Conservation (phyloP, 92 coral and sea anemone species). For the Phenganax subtilis region DNA sequence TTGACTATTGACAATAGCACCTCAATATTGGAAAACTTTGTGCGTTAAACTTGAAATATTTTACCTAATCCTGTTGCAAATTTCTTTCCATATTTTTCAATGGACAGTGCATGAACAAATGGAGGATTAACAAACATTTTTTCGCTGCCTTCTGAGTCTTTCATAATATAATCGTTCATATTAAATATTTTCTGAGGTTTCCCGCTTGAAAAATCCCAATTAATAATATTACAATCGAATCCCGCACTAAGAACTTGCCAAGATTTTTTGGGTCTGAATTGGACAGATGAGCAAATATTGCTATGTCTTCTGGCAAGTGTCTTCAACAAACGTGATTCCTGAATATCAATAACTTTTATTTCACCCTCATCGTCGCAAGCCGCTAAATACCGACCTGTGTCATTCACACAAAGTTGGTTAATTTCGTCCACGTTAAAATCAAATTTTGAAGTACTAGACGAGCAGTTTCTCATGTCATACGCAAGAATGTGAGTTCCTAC, state of each 20-base stretch:
- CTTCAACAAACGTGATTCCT: conserved; percentile 61
- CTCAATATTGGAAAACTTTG: not conserved
- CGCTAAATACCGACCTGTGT: conserved; percentile 65
- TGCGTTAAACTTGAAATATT: not conserved
- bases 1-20: too few relatives aligned
- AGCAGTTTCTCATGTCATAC: conserved; percentile 65
- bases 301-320: conserved; percentile 63
- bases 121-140: conserved; percentile 75
- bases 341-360: conserved; percentile 69
- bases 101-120: conserved; percentile 79
- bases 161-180: conserved; percentile 51
- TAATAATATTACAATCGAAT: conserved; percentile 67
- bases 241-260: conserved; percentile 90
- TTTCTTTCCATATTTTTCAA: conserved; percentile 59
- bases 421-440: conserved; percentile 79
- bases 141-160: conserved; percentile 26
- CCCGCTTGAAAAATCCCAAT: conserved; percentile 92
- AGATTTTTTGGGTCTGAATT: conserved; percentile 76
- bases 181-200: conserved; percentile 56
- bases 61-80: conserved; percentile 88
- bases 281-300: conserved; percentile 78
- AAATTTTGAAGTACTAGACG: conserved; percentile 54
- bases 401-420: conserved; percentile 68
- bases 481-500: conserved; percentile 61
- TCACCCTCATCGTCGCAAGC: conserved; percentile 88